Evolutionary conservation across 2,113 vertebrate genomes (phyloP), one percentile per base, ranked within the genome.

Genomic region (Tupaia chinensis): DNA sequence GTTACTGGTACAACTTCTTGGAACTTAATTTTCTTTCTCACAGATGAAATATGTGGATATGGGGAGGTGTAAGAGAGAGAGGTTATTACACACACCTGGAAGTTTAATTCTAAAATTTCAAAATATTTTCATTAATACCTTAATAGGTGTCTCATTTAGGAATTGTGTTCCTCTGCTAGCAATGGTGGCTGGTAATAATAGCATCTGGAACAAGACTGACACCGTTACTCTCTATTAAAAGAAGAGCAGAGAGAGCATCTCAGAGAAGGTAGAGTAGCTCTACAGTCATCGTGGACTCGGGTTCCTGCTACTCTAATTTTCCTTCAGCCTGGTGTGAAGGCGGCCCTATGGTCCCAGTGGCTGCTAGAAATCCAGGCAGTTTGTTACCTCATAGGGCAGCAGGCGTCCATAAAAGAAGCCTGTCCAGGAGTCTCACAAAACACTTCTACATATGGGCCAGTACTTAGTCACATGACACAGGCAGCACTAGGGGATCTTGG

Each of bases 11-110:
- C 22, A 77, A 70, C 53, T 61, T 92, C 84, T 68, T 19, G n/a
- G 54, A 78, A 83, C 53, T 77, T 93, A 27, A 20, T 87, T 96
- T 92, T 95, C 44, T 95, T 88, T 82, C 61, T 78, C 73, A 94
- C 25, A 83, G 81, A 96, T 76, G 34, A 17, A 70, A 23, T 77
- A 34, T 34, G 27, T 76, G 25, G 56, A n/a, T 81, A 10, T 65
- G 14, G 22, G 34, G 60, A 9, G 61, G 17, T 76, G 32, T 81
- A 58, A 32, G 34, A 53, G 60, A 34, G 20, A 63, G 14, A n/a
- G 27, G 3, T 22, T 29, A 87, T 85, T 66, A 60, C 32, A 53
- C 8, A 14, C 53, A 94, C n/a, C 19, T 90, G 70, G 34, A 73
- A 74, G 88, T 68, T 58, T 92, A 92, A 81, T 5, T 10, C 65